Evolutionary conservation across 64 coral and sea anemone species (phyloP).

Genomic region (Montipora foliosa): DNA sequence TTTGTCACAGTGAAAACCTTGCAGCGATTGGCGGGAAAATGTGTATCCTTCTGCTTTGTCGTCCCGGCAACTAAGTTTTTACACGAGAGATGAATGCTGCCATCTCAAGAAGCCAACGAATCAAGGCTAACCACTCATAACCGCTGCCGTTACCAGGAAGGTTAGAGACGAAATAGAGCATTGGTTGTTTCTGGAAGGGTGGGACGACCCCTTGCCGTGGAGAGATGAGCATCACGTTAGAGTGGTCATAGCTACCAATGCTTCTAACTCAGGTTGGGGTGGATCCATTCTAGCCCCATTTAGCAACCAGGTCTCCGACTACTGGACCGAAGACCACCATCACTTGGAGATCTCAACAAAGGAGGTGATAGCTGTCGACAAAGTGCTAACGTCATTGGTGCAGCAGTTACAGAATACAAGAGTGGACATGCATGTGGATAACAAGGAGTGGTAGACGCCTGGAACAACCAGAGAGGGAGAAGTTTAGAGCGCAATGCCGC

Average conservation of each 20-base stretch:
- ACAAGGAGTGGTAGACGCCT: not conserved
- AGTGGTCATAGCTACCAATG: constrained; percentile 47
- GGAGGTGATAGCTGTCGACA: too few species aligned
- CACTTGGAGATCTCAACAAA: too few species aligned
- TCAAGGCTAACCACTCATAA: not conserved
- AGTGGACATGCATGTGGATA: too few species aligned
- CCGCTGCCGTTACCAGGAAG: not conserved
- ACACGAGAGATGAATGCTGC: constrained; percentile 72
- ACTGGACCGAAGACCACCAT: constrained; percentile 28
- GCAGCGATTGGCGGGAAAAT: constrained; percentile 62
- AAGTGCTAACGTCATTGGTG: too few species aligned
- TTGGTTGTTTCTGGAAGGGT: constrained; percentile 63
- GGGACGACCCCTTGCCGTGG: constrained; percentile 29
- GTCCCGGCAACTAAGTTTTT: constrained; percentile 62
- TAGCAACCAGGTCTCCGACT: constrained; percentile 19
- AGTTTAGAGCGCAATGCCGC: constrained; percentile 19
- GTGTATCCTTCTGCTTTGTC: constrained; percentile 59
- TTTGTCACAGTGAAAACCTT: constrained; percentile 50
- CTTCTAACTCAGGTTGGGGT: constrained; percentile 59
- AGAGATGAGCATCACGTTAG: constrained; percentile 54
- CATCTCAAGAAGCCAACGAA: constrained; percentile 50
- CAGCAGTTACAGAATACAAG: too few species aligned
- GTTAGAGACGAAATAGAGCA: constrained; percentile 43
- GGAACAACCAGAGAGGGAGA: constrained; percentile 43
- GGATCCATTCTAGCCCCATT: not conserved